Percentiles rank a stretch among this genome's conserved stretches.
phyloP scores from a whole-genome alignment of 2,797 vertebrate species.

The Petrocephalus sullivani region DNA sequence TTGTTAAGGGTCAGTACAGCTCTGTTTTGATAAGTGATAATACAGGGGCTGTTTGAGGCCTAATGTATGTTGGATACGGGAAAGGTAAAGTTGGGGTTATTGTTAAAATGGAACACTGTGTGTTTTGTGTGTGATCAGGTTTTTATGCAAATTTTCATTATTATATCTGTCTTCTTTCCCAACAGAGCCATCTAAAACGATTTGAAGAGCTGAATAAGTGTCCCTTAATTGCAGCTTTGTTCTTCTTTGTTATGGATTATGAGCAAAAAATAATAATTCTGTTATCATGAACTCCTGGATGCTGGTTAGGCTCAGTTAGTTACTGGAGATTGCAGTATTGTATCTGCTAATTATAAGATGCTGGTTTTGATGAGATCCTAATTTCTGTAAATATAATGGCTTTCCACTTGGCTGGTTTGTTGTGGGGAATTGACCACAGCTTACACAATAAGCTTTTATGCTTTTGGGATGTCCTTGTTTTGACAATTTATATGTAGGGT shows the following conservation, averaged over 20 bases:
- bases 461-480: no score
- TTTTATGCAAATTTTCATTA: background rate
- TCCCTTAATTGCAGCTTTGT: background rate
- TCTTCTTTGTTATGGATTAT: background rate
- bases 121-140: background rate
- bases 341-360: background rate
- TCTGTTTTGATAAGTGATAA: background rate
- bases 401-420: conserved; percentile 1
- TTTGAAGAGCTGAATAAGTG: background rate
- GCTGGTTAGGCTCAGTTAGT: background rate
- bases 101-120: background rate
- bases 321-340: background rate
- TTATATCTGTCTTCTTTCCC: background rate
- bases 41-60: background rate
- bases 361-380: background rate
- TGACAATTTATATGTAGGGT: no score
- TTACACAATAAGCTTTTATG: background rate
- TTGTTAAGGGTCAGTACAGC: background rate
- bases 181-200: background rate
- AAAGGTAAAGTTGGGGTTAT: background rate
- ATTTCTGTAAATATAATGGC: background rate
- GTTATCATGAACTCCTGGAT: background rate
- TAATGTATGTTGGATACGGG: background rate
- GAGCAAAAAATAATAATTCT: background rate
- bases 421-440: background rate